Conservation (phyloP, 2,888 invertebrate species). For the Drosophila cognata region DNA sequence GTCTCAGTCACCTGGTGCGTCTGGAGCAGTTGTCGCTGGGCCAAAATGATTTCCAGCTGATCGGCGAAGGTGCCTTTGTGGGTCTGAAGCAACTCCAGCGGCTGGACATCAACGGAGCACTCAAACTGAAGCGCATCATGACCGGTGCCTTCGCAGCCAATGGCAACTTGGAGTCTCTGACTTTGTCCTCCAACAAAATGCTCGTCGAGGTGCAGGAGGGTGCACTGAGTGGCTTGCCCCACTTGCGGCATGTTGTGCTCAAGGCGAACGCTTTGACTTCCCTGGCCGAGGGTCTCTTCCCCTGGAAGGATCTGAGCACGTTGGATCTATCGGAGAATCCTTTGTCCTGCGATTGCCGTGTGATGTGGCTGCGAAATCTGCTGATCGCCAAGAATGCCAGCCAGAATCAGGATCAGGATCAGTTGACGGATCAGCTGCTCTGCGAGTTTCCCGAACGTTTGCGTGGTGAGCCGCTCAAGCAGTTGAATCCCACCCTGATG, state of each 20-base stretch:
- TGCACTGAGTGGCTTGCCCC: conserved; percentile 92
- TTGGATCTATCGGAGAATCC: conserved; percentile 94
- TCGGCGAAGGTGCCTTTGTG: conserved; percentile 91
- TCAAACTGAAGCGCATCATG: conserved; percentile 90
- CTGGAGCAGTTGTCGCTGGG: conserved; percentile 93
- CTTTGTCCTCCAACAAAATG: conserved; percentile 92
- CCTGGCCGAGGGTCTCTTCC: conserved; percentile 91
- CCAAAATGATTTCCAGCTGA: conserved; percentile 91
- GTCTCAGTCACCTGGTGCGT: conserved; percentile 89
- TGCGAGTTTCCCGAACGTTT: conserved; percentile 91
- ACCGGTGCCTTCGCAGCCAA: conserved; percentile 93
- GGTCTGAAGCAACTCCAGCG: conserved; percentile 91
- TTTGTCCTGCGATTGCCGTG: conserved; percentile 91
- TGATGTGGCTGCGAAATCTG: conserved; percentile 92
- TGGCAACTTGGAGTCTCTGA: conserved; percentile 91
- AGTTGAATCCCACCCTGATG: conserved; percentile 90
- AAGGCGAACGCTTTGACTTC: conserved; percentile 92
- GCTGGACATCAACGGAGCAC: conserved; percentile 92
- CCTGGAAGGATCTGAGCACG: conserved; percentile 91
- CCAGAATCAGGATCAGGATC: conserved; percentile 82
- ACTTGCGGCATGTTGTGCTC: conserved; percentile 91
- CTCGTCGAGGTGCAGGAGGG: conserved; percentile 91
- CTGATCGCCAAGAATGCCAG: conserved; percentile 84
- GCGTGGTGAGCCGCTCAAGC: conserved; percentile 89
- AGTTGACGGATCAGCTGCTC: conserved; percentile 85